Evolutionary conservation across 2,888 invertebrate species (phyloP), one percentile per base, ranked within the genome.

Genomic region (Pristionchus entomophagus): DNA sequence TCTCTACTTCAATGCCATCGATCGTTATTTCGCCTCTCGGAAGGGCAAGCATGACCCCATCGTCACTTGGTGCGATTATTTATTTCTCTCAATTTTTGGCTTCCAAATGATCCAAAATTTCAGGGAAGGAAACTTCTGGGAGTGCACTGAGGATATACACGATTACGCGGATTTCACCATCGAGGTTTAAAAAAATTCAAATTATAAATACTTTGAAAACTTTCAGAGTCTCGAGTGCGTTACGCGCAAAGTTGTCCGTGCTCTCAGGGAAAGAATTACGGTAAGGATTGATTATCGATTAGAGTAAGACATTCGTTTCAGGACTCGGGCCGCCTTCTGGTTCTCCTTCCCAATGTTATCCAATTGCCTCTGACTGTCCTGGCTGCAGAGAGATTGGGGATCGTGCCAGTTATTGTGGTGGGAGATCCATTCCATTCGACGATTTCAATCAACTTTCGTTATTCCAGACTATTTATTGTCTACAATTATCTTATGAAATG

Each of bases 271-370:
- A 35, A 73, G 73, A 45, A 84, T 65, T 62, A 59, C 38, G 49
- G 83, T 56, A 69, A 59, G 78, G 45, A 87, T 77, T 14, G 41
- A 35, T 14, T 45, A 78, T 45, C 8, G 84, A 73, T 53, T 35
- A n/a, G 0, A 3, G 59, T 14, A 17, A 78, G 1, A 32, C 41
- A 17, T 26, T 51, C 26, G 22, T 29, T 51, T 29, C 78, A 78
- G 78, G 51, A 29, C n/a, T 41, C 41, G 0, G 98, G 98, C 94
- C 95, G 97, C 53, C 97, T 99, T 5, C 96, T 97, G 56, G 96
- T 99, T 90, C 99, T 98, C 94, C 97, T 99, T 97, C 98, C 98
- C 22, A 98, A 98, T 97, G 96, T 98, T 85, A 94, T 97, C 89
- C 98, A 99, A 94, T 95, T 97, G 32, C 96, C 97, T 0, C 95